Evolutionary conservation across 2,797 vertebrate genomes (phyloP).

Genomic region (Helostoma temminkii): DNA sequence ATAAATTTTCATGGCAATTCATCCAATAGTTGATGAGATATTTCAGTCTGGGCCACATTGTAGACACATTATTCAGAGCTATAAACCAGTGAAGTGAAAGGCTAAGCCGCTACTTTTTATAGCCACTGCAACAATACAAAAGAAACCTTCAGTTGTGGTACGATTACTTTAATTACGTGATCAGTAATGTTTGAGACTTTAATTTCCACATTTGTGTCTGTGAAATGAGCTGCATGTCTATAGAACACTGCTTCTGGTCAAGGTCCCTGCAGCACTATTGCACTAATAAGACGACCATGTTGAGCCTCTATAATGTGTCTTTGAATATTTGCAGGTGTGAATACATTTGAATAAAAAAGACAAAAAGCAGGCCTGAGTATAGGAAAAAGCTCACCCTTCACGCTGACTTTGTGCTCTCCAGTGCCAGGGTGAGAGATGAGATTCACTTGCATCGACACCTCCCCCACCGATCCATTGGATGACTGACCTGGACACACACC

Average conservation of each 20-base stretch:
- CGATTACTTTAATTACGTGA: conserved; percentile 30
- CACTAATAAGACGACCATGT: conserved; percentile 12
- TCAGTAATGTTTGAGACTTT: conserved; percentile 27
- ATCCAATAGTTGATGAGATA: background rate
- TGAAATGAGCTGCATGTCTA: background rate
- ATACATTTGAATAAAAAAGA: conserved; percentile 39
- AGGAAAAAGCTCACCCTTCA: conserved; percentile 83
- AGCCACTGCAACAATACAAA: background rate
- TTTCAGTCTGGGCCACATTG: background rate
- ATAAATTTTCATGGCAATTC: background rate
- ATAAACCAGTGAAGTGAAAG: background rate
- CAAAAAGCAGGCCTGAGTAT: conserved; percentile 15
- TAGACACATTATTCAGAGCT: background rate
- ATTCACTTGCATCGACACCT: conserved; percentile 95
- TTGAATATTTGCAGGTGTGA: conserved; percentile 36
- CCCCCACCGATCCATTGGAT: conserved; percentile 91
- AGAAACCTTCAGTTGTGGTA: background rate
- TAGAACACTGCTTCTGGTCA: background rate
- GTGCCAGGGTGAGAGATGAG: conserved; percentile 93
- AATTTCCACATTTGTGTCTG: conserved; percentile 2
- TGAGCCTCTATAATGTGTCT: conserved; percentile 9
- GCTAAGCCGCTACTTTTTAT: background rate
- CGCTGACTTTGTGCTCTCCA: conserved; percentile 97
- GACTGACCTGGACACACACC: conserved; percentile 87
- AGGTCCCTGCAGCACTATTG: background rate